Conservation (phyloP, 1,140 invertebrate genomes). For the Cepaea nemoralis region DNA sequence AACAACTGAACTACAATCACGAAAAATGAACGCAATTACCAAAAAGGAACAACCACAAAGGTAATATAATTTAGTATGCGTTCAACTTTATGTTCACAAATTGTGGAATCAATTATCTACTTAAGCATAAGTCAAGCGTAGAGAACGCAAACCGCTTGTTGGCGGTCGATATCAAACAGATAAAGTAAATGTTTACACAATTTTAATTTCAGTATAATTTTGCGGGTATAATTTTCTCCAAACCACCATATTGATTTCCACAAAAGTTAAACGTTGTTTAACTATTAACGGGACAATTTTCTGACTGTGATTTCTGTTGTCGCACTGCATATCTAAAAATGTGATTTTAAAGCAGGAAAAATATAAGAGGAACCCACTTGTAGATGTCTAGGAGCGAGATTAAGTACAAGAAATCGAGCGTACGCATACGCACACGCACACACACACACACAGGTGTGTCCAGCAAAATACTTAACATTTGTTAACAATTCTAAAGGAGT, state of each 20-base stretch:
- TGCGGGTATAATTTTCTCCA: constrained; percentile 11
- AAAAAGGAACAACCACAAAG: background rate
- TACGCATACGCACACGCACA: no score
- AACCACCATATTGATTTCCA: background rate
- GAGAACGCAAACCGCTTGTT: constrained; percentile 6
- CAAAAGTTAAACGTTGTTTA: constrained; percentile 13
- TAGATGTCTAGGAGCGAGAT: no score
- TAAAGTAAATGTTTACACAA: background rate
- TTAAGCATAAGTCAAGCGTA: background rate
- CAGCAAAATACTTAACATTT: no score
- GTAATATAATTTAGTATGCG: background rate
- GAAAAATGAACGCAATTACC: no score
- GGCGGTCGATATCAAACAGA: background rate
- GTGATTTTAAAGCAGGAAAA: no score
- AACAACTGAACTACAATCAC: no score
- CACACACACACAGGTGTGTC: no score
- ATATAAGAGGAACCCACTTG: no score
- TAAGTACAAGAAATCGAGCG: no score
- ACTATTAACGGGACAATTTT: background rate
- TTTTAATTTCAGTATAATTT: constrained; percentile 19
- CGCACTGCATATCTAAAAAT: no score
- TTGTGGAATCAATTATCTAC: constrained; percentile 1
- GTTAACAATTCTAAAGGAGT: no score
- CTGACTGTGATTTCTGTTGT: no score
- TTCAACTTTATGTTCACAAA: background rate